Percentiles rank a stretch among this genome's conserved stretches.
These are phyloP conservation scores for Sepiola atlantica DNA, from an alignment of 2,888 invertebrate genomes.

Conservation along the genomic window DNA sequence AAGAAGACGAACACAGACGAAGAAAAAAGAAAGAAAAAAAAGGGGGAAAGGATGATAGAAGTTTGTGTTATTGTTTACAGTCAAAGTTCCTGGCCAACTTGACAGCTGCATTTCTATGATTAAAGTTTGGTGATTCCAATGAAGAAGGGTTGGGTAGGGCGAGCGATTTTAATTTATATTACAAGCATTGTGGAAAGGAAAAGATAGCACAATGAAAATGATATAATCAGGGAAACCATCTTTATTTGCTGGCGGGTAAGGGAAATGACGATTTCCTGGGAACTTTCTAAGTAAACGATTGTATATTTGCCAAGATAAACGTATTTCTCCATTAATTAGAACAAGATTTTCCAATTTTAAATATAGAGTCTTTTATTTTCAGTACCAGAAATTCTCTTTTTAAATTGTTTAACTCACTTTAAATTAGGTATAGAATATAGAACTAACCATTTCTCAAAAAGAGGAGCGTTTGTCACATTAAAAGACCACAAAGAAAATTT, in stretches of 20 bases:
- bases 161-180: not conserved
- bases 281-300: not conserved
- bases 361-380: too few relatives aligned
- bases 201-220: too few relatives aligned
- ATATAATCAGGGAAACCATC: not conserved
- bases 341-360: too few relatives aligned
- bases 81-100: not conserved
- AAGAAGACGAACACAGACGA: not conserved
- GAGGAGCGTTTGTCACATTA: too few relatives aligned
- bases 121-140: not conserved
- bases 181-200: not conserved
- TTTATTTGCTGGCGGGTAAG: not conserved
- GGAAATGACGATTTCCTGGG: not conserved
- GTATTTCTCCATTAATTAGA: too few relatives aligned
- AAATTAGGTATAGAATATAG: too few relatives aligned
- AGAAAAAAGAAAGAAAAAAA: not conserved
- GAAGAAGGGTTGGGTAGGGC: not conserved
- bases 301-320: too few relatives aligned
- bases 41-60: not conserved
- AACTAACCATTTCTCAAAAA: too few relatives aligned
- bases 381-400: too few relatives aligned
- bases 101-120: not conserved
- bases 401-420: too few relatives aligned
- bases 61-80: not conserved
- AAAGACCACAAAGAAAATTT: too few relatives aligned